phyloP scores from a whole-genome alignment of 2,888 invertebrate genomes.

The Agonopterix arenella region DNA sequence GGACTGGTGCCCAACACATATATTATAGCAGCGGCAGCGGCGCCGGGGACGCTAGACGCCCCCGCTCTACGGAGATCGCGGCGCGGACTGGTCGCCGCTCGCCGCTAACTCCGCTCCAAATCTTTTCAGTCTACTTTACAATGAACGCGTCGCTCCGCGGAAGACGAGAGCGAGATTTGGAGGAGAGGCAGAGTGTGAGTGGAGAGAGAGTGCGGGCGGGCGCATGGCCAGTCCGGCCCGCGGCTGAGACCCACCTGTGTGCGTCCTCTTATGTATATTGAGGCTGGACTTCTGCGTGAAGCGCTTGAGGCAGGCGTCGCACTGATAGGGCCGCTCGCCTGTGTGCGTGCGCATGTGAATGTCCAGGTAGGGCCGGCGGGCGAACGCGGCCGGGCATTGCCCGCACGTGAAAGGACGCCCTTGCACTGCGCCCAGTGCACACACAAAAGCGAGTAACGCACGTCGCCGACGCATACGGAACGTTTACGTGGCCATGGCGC shows the following conservation, averaged over 20 bases:
- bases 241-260: conserved; percentile 79
- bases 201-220: conserved; percentile 48
- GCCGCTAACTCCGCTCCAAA: conserved; percentile 64
- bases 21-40: conserved; percentile 70
- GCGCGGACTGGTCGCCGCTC: conserved; percentile 71
- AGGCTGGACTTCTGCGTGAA: conserved; percentile 90
- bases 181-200: conserved; percentile 36
- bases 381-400: conserved; percentile 68
- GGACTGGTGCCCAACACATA: conserved; percentile 75
- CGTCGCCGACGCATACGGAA: conserved; percentile 57
- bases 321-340: conserved; percentile 81
- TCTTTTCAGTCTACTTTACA: conserved; percentile 23
- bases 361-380: conserved; percentile 70
- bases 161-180: conserved; percentile 27
- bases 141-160: conserved; percentile 16
- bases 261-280: conserved; percentile 88
- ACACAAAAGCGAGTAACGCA: conserved; percentile 78
- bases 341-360: conserved; percentile 74
- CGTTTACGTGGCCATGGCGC: conserved; percentile 13
- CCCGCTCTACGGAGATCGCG: conserved; percentile 64
- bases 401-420: conserved; percentile 67
- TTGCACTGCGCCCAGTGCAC: conserved; percentile 75
- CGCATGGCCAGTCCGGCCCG: conserved; percentile 65
- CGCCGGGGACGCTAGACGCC: conserved; percentile 60
- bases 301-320: conserved; percentile 85